These are phyloP conservation scores for Zaprionus tsacasi DNA, from an alignment of 1,140 invertebrate genomes.

Conservation along the genomic window DNA sequence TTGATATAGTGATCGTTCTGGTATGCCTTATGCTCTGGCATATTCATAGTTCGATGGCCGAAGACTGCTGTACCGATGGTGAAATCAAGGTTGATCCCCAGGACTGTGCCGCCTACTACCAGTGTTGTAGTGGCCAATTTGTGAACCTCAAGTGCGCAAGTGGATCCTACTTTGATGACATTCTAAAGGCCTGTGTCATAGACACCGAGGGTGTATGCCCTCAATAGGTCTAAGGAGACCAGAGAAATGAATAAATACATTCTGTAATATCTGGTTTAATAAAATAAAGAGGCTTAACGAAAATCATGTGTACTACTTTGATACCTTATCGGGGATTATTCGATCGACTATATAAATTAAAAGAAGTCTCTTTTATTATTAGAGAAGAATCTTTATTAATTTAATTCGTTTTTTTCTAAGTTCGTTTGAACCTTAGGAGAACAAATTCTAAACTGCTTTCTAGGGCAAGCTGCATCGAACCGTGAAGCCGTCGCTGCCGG, in stretches of 20 bases:
- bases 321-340: too few relatives aligned
- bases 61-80: constrained; percentile 17
- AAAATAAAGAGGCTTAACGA: too few relatives aligned
- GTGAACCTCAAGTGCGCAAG: constrained; percentile 15
- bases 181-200: constrained; percentile 16
- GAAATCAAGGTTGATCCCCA: constrained; percentile 25
- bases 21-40: constrained; percentile 18
- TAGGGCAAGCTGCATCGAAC: too few relatives aligned
- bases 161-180: constrained; percentile 15
- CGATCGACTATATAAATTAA: too few relatives aligned
- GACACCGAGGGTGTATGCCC: constrained; percentile 21
- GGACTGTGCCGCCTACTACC: constrained; percentile 35
- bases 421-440: too few relatives aligned
- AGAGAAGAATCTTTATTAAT: too few relatives aligned
- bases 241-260: neutral
- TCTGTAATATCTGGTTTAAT: neutral
- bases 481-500: too few relatives aligned
- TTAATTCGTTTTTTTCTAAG: too few relatives aligned
- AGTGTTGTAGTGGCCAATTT: constrained; percentile 18
- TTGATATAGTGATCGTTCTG: constrained; percentile 3
- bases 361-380: too few relatives aligned
- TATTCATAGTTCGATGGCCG: neutral
- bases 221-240: neutral
- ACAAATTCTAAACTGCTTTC: too few relatives aligned
- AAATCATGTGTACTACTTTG: too few relatives aligned